phyloP scores from a whole-genome alignment of 2,888 invertebrate genomes.

The Coleophora deauratella region DNA sequence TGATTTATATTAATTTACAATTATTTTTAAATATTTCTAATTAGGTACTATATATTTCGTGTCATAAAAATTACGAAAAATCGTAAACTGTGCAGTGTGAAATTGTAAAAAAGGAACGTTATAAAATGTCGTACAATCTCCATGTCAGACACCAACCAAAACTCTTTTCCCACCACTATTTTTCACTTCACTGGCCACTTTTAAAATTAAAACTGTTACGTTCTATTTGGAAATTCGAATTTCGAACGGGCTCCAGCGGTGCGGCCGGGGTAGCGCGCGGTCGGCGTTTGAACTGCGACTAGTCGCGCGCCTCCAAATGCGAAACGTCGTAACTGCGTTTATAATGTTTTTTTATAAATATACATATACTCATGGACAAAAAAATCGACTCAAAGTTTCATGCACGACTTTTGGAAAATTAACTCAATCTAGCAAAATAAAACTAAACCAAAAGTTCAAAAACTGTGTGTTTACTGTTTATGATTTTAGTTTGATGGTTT shows the following conservation, averaged over 20 bases:
- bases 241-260: constrained; percentile 33
- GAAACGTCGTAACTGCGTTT: constrained; percentile 23
- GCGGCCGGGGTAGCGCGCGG: constrained; percentile 47
- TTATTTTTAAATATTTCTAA: background rate
- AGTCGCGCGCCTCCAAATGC: constrained; percentile 28
- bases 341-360: too few relatives aligned
- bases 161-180: constrained; percentile 39
- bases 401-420: too few relatives aligned
- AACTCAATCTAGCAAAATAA: too few relatives aligned
- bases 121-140: constrained; percentile 51
- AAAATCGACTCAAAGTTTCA: too few relatives aligned
- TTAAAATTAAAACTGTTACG: constrained; percentile 7
- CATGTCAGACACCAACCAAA: constrained; percentile 60
- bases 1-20: background rate
- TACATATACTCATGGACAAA: too few relatives aligned
- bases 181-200: constrained; percentile 52
- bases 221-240: constrained; percentile 27
- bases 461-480: too few relatives aligned
- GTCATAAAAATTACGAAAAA: background rate
- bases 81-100: constrained; percentile 7
- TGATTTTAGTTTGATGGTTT: too few relatives aligned
- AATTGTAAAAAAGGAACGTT: constrained; percentile 19
- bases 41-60: background rate
- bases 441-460: too few relatives aligned
- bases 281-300: constrained; percentile 38